Conservation (phyloP, 2,797 vertebrate genomes). For the Agapornis canus region DNA sequence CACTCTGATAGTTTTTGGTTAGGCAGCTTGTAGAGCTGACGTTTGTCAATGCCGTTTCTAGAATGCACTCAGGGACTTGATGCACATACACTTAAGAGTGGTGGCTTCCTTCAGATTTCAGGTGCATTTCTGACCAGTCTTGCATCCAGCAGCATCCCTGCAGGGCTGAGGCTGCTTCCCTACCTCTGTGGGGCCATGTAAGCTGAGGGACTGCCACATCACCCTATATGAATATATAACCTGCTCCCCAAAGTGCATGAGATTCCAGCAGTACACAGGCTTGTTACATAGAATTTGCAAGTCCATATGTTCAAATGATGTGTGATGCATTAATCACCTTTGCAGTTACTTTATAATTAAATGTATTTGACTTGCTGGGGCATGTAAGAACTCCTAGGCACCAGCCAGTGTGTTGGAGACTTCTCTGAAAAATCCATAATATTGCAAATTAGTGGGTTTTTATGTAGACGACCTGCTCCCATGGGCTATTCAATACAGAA, state of each 20-base stretch:
- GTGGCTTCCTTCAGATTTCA: background rate
- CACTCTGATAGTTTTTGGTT: background rate
- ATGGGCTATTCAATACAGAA: background rate
- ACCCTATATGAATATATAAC: background rate
- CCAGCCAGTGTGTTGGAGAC: background rate
- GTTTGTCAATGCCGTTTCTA: background rate
- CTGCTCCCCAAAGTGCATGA: background rate
- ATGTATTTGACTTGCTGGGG: background rate
- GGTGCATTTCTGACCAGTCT: background rate
- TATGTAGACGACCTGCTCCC: accelerated
- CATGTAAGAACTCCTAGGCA: background rate
- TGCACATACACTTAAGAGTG: background rate
- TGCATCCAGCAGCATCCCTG: background rate
- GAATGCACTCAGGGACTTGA: background rate
- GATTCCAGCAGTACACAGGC: background rate
- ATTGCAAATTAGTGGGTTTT: background rate
- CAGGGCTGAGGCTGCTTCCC: background rate
- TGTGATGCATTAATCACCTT: conserved; percentile 29
- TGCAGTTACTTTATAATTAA: background rate
- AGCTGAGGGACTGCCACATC: background rate
- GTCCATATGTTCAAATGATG: conserved; percentile 2
- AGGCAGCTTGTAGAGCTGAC: background rate
- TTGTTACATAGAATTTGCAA: background rate
- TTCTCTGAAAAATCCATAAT: background rate
- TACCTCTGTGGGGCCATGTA: background rate